Evolutionary conservation across 2,113 vertebrate species (phyloP).

Genomic region (Ctenodactylus gundi): DNA sequence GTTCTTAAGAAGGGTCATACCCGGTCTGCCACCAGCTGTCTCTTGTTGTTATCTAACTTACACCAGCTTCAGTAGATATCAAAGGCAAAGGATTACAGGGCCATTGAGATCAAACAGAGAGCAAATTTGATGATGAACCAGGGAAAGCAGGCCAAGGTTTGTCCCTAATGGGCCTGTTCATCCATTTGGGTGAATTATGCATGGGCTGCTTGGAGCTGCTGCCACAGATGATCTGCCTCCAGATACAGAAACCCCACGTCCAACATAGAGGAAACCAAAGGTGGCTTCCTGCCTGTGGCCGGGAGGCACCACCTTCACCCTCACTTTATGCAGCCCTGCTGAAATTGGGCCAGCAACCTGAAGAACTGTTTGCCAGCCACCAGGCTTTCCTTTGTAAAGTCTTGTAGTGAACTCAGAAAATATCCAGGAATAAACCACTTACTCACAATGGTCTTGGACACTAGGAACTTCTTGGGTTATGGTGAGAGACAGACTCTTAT

Average conservation of each 20-base stretch:
- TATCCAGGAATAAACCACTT: background rate
- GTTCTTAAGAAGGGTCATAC: background rate
- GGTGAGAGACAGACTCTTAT: background rate
- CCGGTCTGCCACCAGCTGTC: constrained; percentile 14
- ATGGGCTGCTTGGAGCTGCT: background rate
- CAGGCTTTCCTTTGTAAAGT: background rate
- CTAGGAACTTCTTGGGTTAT: background rate
- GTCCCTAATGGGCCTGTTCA: background rate
- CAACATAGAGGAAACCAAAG: background rate
- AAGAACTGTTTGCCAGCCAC: background rate
- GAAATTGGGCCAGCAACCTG: background rate
- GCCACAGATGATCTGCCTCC: background rate
- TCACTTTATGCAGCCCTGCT: background rate
- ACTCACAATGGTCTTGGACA: too few species aligned
- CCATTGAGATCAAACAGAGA: constrained; percentile 54
- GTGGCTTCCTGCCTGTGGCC: background rate
- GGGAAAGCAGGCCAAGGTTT: background rate
- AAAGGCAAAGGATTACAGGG: constrained; percentile 9
- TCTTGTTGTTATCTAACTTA: background rate
- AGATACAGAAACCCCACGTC: background rate
- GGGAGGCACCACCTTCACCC: background rate
- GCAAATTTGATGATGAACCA: background rate
- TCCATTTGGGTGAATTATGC: constrained; percentile 18
- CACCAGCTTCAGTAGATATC: background rate
- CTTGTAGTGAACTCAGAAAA: background rate